phyloP scores from a whole-genome alignment of 2,113 vertebrate genomes.

The Hydrolagus affinis region DNA sequence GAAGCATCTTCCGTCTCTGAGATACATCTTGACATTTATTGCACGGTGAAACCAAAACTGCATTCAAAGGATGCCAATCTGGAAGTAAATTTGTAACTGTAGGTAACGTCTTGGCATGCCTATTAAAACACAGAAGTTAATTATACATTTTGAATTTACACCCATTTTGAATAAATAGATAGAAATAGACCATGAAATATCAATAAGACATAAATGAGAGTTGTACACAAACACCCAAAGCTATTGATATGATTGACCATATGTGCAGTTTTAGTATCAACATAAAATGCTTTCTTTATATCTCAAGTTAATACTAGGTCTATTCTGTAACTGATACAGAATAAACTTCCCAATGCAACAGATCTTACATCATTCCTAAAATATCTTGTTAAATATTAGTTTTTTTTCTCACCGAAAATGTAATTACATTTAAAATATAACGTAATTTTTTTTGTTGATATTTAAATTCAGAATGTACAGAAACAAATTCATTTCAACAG shows the following conservation, averaged over 20 bases:
- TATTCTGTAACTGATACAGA: neutral
- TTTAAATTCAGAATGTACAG: neutral
- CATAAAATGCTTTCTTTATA: neutral
- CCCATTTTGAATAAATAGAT: too few relatives aligned
- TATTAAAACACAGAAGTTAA: conserved; percentile 37
- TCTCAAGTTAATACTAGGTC: neutral
- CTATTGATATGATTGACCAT: too few relatives aligned
- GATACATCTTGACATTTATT: conserved; percentile 59
- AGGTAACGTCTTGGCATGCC: conserved; percentile 62
- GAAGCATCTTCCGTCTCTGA: conserved; percentile 66
- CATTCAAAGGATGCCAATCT: conserved; percentile 77
- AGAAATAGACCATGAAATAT: too few relatives aligned
- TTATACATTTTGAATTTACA: too few relatives aligned
- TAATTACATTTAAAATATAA: too few relatives aligned
- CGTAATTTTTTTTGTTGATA: too few relatives aligned
- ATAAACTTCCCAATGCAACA: neutral
- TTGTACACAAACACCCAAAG: too few relatives aligned
- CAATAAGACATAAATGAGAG: too few relatives aligned
- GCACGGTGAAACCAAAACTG: conserved; percentile 63
- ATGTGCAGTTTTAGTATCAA: too few relatives aligned
- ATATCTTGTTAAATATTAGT: neutral
- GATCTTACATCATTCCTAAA: neutral
- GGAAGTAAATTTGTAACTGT: conserved; percentile 66
- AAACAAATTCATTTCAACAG: neutral
- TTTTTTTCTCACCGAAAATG: too few relatives aligned